Evolutionary conservation across 1,140 invertebrate species (phyloP), one percentile per base, ranked within the genome.

Genomic region (Popillia japonica): DNA sequence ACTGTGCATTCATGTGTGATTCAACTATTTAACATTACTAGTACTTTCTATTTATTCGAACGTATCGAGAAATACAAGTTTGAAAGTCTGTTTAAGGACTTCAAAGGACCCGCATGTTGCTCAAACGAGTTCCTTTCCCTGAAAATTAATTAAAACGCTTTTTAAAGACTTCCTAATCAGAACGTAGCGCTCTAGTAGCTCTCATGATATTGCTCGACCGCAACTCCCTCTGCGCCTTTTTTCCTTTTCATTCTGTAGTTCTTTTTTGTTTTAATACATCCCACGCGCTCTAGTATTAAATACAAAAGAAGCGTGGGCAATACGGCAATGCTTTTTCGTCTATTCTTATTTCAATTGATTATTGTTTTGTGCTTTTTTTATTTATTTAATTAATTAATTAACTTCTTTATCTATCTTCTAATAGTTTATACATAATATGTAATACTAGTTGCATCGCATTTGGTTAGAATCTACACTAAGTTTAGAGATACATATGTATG

Each of bases 111-210:
- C 48, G 11, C 48, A 55, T 55, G 6, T 17, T 55, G 48, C 17
- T 17, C 17, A 55, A 55, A 55, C 48, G 48, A 55, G 17, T 17
- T n/a, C n/a, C 48, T 7, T 48, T 55, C 6, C 11, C 11, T 3
- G 17, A n/a, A 55, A 55, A 55, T 55, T 55, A 55, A 55, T 55
- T 55, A 55, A 55, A 55, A 55, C 17, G 48, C 48, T 17, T 55
- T 55, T 55, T 17, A 55, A 55, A 55, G 48, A 55, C 2, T 17
- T 55, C 17, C 11, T 55, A 55, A 55, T 55, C 48, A 55, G 48
- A 55, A 55, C n/a, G 14, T 17, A 17, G 14, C 14, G n/a, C 48
- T 17, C 48, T 55, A 17, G 17, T 55, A 14, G 14, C 48, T 55
- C 3, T 55, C 17, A 55, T 55, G n/a, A 17, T 55, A 17, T 55